These are phyloP conservation scores for Montipora sp. DNA, from an alignment of 64 coral and sea anemone species.

Conservation along the genomic window DNA sequence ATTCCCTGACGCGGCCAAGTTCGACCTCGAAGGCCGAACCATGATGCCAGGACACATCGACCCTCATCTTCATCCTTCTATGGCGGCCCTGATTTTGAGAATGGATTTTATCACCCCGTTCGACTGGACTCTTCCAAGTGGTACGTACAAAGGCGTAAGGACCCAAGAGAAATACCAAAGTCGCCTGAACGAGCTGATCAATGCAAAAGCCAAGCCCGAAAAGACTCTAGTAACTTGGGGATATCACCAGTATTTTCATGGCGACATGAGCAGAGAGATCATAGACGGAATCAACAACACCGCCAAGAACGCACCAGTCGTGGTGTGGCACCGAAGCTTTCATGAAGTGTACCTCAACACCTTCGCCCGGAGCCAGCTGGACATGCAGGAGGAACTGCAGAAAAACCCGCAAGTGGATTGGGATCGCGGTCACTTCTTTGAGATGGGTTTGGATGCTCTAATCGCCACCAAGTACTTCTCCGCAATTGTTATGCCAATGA, in stretches of 20 bases:
- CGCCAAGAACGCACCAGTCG: not conserved
- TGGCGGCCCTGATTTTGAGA: constrained; percentile 12
- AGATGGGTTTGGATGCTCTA: constrained; percentile 12
- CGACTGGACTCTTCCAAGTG: not conserved
- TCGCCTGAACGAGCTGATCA: not conserved
- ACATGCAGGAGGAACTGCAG: not conserved
- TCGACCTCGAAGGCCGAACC: constrained; percentile 17
- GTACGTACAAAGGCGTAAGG: not conserved
- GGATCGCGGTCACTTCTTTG: constrained; percentile 13
- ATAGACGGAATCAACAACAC: not conserved
- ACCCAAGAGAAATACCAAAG: not conserved
- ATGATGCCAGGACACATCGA: constrained; percentile 57
- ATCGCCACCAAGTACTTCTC: not conserved
- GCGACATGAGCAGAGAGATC: not conserved
- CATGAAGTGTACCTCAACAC: constrained; percentile 30
- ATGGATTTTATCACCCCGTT: constrained; percentile 49
- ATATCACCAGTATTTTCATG: constrained; percentile 32
- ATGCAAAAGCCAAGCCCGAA: not conserved
- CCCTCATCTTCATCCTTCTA: constrained; percentile 50
- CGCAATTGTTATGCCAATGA: not conserved
- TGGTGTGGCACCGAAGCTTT: constrained; percentile 36
- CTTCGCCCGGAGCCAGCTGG: not conserved
- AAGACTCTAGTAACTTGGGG: constrained; percentile 32
- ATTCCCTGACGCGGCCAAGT: not conserved
- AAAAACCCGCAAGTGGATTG: constrained; percentile 21